These are phyloP conservation scores for Labeo catla DNA, from an alignment of 2,113 vertebrate species.

Conservation along the genomic window DNA sequence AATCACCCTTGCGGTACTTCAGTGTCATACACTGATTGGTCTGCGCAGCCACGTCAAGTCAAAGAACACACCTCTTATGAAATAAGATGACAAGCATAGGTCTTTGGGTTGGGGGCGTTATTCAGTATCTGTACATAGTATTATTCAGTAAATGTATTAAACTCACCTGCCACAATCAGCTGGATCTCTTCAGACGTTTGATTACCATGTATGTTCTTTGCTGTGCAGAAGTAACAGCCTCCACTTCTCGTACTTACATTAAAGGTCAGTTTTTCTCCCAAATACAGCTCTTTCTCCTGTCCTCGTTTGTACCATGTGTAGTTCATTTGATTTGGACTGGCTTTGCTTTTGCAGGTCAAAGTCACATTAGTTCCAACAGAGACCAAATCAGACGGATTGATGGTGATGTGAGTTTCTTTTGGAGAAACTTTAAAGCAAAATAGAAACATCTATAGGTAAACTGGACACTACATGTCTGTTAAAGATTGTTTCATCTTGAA, in stretches of 20 bases:
- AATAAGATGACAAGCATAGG: too few species aligned
- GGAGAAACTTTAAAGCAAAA: slow-evolving; percentile 7
- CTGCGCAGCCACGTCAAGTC: too few species aligned
- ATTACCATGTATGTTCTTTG: background rate
- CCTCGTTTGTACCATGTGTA: slow-evolving; percentile 1
- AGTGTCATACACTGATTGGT: too few species aligned
- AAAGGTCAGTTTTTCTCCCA: background rate
- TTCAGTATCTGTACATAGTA: too few species aligned
- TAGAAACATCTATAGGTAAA: background rate
- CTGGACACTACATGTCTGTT: background rate
- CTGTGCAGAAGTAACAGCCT: background rate
- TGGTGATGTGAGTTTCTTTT: background rate
- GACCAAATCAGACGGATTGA: background rate
- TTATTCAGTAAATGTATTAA: too few species aligned
- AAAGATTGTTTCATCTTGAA: too few species aligned
- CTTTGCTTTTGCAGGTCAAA: background rate
- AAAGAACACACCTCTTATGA: too few species aligned
- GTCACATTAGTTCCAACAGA: background rate
- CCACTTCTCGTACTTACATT: background rate
- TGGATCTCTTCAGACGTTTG: background rate
- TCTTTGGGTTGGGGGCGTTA: too few species aligned
- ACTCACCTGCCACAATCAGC: background rate
- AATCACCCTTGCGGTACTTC: too few species aligned
- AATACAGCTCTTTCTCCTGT: background rate
- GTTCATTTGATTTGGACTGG: background rate